These are phyloP conservation scores for Cyclophora punctaria DNA, from an alignment of 2,888 invertebrate species.

Conservation along the genomic window DNA sequence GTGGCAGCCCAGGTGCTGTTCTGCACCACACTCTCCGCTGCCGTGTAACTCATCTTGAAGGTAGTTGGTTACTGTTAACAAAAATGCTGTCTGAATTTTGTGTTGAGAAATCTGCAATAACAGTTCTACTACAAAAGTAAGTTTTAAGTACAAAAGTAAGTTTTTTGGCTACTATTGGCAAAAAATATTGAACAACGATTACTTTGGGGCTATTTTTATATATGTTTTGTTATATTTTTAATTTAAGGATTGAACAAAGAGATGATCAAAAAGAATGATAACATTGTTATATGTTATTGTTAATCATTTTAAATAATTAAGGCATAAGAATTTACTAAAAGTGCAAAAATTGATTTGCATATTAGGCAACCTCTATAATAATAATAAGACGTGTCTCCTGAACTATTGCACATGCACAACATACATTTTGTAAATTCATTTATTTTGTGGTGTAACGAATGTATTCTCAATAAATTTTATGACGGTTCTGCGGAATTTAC, in stretches of 20 bases:
- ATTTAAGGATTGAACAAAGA: no score
- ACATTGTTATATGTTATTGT: not conserved
- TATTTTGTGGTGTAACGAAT: no score
- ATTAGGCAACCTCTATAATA: not conserved
- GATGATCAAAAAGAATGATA: not conserved
- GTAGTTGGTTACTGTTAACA: not conserved
- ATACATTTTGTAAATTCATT: no score
- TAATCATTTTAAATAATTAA: not conserved
- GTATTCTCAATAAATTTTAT: no score
- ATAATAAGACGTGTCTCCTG: no score
- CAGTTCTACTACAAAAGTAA: no score
- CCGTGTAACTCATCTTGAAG: slow-evolving; percentile 52
- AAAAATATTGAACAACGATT: not conserved
- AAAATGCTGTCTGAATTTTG: not conserved
- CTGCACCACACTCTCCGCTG: slow-evolving; percentile 56
- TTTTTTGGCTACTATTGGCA: no score
- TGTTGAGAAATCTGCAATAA: no score
- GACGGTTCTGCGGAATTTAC: no score
- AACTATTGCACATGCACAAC: no score
- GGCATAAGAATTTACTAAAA: not conserved
- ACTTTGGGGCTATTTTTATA: not conserved
- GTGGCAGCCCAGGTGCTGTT: slow-evolving; percentile 76
- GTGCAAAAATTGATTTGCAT: not conserved
- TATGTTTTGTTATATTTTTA: not conserved
- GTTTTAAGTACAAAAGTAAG: no score